A percentile compares a stretch with the other conserved stretches of the same genome.
phyloP scores from a whole-genome alignment of 2,888 invertebrate genomes.

The Petrolisthes cinctipes region DNA sequence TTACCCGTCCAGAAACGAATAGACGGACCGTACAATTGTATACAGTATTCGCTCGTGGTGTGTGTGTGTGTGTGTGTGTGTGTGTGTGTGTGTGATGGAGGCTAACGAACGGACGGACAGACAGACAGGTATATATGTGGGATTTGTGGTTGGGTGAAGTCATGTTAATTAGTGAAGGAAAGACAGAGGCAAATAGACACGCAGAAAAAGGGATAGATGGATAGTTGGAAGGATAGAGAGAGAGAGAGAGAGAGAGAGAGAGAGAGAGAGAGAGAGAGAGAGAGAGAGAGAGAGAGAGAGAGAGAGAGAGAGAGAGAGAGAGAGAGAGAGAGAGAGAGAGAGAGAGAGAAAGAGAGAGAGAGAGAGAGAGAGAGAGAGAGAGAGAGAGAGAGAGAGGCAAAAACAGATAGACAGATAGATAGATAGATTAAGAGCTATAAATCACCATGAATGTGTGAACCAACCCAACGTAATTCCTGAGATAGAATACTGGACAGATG shows the following conservation, averaged over 20 bases:
- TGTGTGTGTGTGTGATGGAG: too few relatives aligned
- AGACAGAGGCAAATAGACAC: background rate
- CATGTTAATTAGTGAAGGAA: background rate
- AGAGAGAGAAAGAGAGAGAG: background rate
- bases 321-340: background rate
- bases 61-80: too few relatives aligned
- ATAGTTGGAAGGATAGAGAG: background rate
- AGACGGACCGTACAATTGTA: too few relatives aligned
- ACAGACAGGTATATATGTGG: too few relatives aligned
- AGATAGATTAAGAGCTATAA: background rate
- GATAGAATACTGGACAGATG: too few relatives aligned
- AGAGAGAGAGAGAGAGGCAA: background rate
- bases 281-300: conserved; percentile 17
- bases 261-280: conserved; percentile 12
- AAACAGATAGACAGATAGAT: background rate
- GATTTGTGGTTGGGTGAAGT: too few relatives aligned
- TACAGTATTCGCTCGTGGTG: too few relatives aligned
- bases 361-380: conserved; percentile 19
- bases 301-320: conserved; percentile 17
- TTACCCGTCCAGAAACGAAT: too few relatives aligned
- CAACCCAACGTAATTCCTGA: too few relatives aligned
- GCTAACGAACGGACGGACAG: too few relatives aligned
- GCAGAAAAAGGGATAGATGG: background rate
- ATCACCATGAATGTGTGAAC: too few relatives aligned
- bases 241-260: background rate